These are phyloP conservation scores for Istiophorus platypterus DNA, from an alignment of 2,113 vertebrate species.

Conservation along the genomic window DNA sequence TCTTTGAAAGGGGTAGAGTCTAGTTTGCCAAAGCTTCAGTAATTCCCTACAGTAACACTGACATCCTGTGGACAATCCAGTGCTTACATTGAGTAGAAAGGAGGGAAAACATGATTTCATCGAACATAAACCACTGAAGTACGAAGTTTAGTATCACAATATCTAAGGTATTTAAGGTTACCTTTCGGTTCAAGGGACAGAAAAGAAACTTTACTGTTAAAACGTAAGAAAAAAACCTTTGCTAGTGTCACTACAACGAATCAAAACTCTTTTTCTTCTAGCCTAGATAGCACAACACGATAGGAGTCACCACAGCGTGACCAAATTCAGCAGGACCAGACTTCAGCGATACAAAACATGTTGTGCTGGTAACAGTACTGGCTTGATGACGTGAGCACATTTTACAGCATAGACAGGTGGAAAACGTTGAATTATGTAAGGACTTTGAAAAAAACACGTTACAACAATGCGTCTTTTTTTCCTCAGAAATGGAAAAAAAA, in stretches of 20 bases:
- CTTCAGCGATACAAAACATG: neutral
- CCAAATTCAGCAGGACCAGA: neutral
- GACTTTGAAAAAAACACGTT: neutral
- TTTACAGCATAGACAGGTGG: neutral
- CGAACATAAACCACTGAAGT: neutral
- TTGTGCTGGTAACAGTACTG: neutral
- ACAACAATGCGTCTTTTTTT: too few species aligned
- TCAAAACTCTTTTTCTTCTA: too few species aligned
- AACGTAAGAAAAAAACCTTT: neutral
- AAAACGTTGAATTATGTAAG: neutral
- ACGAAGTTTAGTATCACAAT: neutral
- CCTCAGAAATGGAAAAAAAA: too few species aligned
- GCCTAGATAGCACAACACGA: too few species aligned
- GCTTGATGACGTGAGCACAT: neutral
- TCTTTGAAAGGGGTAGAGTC: conserved; percentile 13
- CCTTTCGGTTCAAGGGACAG: neutral
- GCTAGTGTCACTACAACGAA: neutral
- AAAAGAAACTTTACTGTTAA: neutral
- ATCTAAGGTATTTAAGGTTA: neutral
- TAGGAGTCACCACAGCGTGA: neutral
- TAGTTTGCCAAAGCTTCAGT: neutral
- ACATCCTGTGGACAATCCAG: conserved; percentile 56
- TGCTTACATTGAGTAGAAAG: neutral
- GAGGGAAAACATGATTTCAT: neutral
- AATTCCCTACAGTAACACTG: conserved; percentile 49